Base-by-base conservation (phyloP, 2,888 invertebrate species). In the Siphlonurus alternatus region DNA sequence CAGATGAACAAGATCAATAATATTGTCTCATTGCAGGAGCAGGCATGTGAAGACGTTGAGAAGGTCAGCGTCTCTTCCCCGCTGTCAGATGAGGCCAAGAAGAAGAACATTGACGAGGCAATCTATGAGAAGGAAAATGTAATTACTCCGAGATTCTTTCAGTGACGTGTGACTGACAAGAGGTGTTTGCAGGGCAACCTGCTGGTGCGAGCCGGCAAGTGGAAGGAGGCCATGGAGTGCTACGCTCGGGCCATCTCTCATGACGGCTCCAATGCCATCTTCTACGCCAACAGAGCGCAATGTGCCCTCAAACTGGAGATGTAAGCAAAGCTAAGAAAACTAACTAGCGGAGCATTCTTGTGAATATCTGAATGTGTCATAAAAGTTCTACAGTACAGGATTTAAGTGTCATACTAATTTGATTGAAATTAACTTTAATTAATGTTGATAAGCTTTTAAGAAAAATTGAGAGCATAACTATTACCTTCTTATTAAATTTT, bases 191-290 rank as follows among this genome's bases (percentile, higher is more conserved):
- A 85, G 80, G 97, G 97, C 22, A 97, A 97, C 75, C 78, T 77
- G 69, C 85, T 83, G 73, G 93, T 94, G 22, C 87, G 74, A 19
- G 71, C 74, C 10, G 81, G 87, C 69, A 85, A 92, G 71, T 98
- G 89, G 83, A 82, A 85, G 23, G 86, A 89, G 68, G 98, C 98
- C 0, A 86, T 95, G 65, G 76, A 82, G 3, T 89, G 88, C 73
- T 99, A 98, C 74, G 86, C 85, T 56, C 83, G 87, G 72, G 97
- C 97, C 0, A 93, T 98, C 53, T 85, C 88, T 66, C 75, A 87
- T 65, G 90, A 89, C 70, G 81, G 86, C 7, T 82, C 84, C 73
- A 85, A 92, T 74, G 83, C 93, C 1, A 80, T 90, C 18, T 89
- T 88, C 72, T 92, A 83, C 71, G 90, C 92, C 0, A 96, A 96